phyloP scores from a whole-genome alignment of 2,113 vertebrate genomes.

The Toxotes jaculatrix region DNA sequence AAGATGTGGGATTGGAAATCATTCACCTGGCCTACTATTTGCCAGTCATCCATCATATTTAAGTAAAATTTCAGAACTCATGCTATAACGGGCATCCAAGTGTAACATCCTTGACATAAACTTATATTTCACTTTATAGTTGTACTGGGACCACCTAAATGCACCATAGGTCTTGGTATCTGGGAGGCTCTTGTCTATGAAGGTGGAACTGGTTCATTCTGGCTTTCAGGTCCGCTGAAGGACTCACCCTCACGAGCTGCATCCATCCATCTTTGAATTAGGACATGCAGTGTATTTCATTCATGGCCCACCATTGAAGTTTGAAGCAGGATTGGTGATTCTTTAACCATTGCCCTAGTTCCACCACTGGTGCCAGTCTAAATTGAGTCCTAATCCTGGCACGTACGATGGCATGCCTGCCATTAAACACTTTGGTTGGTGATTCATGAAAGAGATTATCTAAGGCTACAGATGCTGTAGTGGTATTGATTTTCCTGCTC shows the following conservation, averaged over 20 bases:
- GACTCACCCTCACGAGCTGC: neutral
- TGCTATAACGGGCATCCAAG: too few species aligned
- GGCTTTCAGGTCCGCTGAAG: too few species aligned
- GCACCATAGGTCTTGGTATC: too few species aligned
- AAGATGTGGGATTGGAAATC: neutral
- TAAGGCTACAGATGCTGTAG: conserved; percentile 39
- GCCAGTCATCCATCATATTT: neutral
- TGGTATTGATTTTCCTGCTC: conserved; percentile 51
- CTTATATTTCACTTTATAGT: too few species aligned
- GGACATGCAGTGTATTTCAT: conserved; percentile 7
- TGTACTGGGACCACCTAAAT: too few species aligned
- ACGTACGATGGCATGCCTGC: conserved; percentile 22
- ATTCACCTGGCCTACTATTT: neutral
- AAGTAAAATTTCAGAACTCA: neutral
- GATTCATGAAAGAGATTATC: conserved; percentile 39
- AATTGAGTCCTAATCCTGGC: conserved; percentile 36
- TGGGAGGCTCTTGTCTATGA: too few species aligned
- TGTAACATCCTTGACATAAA: too few species aligned
- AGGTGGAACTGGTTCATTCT: too few species aligned
- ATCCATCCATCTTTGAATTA: conserved; percentile 13
- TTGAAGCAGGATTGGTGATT: conserved; percentile 37
- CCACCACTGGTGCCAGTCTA: conserved; percentile 15
- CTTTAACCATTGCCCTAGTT: neutral
- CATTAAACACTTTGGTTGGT: conserved; percentile 47
- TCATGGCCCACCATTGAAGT: conserved; percentile 10